Evolutionary conservation across 1,140 invertebrate species (phyloP).

Genomic region (Anagrus nilaparvatae): DNA sequence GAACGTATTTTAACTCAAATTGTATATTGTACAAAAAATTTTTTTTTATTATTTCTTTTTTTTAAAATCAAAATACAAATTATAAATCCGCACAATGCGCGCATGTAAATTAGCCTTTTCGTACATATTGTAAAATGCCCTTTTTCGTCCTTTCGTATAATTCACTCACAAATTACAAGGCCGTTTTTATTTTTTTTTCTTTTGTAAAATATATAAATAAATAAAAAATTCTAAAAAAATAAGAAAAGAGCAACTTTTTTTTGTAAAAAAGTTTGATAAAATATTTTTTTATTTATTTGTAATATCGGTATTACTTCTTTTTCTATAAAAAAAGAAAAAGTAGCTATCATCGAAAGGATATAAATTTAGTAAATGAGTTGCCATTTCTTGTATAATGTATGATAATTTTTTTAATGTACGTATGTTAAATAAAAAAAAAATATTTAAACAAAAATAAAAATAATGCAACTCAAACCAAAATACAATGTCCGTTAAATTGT

Average conservation of each 20-base stretch:
- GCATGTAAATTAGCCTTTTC: slow-evolving; percentile 22
- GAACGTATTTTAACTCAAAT: slow-evolving; percentile 34
- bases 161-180: slow-evolving; percentile 17
- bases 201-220: too few species aligned
- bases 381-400: slow-evolving; percentile 33
- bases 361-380: slow-evolving; percentile 21
- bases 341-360: slow-evolving; percentile 18
- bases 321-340: slow-evolving; percentile 19
- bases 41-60: too few species aligned
- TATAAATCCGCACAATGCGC: slow-evolving; percentile 25
- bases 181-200: slow-evolving; percentile 12
- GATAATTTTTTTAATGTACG: slow-evolving; percentile 36
- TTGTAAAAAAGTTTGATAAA: too few species aligned
- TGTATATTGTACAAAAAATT: slow-evolving; percentile 41
- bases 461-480: slow-evolving; percentile 22
- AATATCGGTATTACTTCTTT: too few species aligned
- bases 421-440: too few species aligned
- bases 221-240: too few species aligned
- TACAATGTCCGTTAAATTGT: slow-evolving; percentile 23
- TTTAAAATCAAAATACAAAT: slow-evolving; percentile 25
- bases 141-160: slow-evolving; percentile 14
- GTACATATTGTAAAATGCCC: slow-evolving; percentile 13
- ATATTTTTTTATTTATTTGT: too few species aligned
- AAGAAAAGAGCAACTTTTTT: too few species aligned
- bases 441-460: slow-evolving; percentile 27